A percentile compares a stretch with the other conserved stretches of the same genome.
Evolutionary conservation across 2,113 vertebrate genomes (phyloP).

Genomic region (Epinephelus fuscoguttatus): DNA sequence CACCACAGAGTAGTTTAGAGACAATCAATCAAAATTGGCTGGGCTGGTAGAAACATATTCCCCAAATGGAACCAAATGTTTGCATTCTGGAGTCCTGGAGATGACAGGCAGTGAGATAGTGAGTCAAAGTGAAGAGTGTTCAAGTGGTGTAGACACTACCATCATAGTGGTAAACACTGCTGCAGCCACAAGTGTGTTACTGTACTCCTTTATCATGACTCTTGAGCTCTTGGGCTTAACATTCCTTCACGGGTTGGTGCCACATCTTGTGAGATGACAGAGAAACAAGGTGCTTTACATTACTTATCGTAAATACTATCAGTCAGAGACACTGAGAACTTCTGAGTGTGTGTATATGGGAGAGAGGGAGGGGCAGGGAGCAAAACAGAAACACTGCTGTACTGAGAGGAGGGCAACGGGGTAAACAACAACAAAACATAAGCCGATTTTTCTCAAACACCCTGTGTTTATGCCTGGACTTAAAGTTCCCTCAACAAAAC

Average conservation of each 20-base stretch:
- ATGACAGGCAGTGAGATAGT: not conserved
- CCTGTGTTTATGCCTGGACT: not conserved
- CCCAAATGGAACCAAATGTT: constrained; percentile 36
- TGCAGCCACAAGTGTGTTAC: not conserved
- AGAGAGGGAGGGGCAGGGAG: not conserved
- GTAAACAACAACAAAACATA: constrained; percentile 31
- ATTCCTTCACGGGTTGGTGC: constrained; percentile 36
- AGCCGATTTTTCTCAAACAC: not conserved
- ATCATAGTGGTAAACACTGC: constrained; percentile 18
- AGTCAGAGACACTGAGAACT: not conserved
- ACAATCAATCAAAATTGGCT: not conserved
- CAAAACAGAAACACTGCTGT: constrained; percentile 19
- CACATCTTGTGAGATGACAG: constrained; percentile 38
- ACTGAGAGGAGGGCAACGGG: not conserved
- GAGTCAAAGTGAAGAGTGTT: constrained; percentile 2
- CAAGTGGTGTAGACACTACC: not conserved
- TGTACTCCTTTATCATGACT: constrained; percentile 21
- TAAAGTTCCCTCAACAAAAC: constrained; percentile 22
- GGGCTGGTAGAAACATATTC: constrained; percentile 17
- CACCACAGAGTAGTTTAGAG: not conserved
- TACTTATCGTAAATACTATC: constrained; percentile 44
- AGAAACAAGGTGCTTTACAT: constrained; percentile 41
- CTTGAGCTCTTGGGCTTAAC: constrained; percentile 37
- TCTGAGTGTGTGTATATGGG: not conserved
- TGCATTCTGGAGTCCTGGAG: not conserved